Percentiles rank a stretch among this genome's conserved stretches.
Evolutionary conservation across 2,113 vertebrate genomes (phyloP).

Genomic region (Smithornis capensis): DNA sequence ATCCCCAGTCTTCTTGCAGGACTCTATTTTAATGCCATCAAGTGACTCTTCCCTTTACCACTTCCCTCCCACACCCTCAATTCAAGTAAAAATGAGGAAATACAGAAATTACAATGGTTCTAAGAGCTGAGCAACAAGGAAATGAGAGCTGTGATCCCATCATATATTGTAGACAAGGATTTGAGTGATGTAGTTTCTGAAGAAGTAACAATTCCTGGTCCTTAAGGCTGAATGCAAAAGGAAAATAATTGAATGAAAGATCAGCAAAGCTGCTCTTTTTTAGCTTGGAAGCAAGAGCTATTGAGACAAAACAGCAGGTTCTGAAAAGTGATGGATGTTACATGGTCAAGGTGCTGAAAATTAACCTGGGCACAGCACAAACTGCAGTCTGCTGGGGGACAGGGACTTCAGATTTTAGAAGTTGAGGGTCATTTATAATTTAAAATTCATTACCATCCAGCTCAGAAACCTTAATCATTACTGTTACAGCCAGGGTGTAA

Average conservation of each 20-base stretch:
- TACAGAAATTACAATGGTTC: fast-evolving
- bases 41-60: not conserved
- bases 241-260: not conserved
- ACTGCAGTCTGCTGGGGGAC: not conserved
- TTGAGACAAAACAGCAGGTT: not conserved
- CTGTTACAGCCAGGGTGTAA: not conserved
- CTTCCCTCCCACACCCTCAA: not conserved
- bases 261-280: not conserved
- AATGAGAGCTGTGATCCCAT: not conserved
- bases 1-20: not conserved
- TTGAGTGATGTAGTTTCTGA: not conserved
- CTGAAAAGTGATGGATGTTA: not conserved
- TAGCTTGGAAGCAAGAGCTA: not conserved
- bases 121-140: not conserved
- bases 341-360: not conserved
- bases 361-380: not conserved
- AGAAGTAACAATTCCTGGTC: not conserved
- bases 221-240: not conserved
- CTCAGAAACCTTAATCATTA: not conserved
- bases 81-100: not conserved
- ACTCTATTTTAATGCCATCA: not conserved
- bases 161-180: not conserved
- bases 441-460: not conserved
- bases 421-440: not conserved
- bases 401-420: not conserved